Evolutionary conservation across 2,888 invertebrate species (phyloP).

Genomic region (Oscheius sp.): DNA sequence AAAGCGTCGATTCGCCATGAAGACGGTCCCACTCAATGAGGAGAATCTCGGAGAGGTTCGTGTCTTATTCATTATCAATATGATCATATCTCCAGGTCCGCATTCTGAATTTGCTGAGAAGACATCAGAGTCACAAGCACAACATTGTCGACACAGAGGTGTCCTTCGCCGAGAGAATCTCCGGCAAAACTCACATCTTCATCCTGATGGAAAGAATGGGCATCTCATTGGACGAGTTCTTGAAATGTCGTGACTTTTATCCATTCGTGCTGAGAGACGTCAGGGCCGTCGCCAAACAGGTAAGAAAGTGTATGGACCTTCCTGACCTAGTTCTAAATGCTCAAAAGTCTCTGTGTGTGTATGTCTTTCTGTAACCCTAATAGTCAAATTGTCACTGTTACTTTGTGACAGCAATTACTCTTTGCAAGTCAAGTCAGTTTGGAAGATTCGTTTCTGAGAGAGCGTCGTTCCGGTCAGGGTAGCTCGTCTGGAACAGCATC

Average conservation of each 20-base stretch:
- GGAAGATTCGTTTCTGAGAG: too few relatives aligned
- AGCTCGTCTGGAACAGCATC: too few relatives aligned
- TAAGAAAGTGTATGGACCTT: background rate
- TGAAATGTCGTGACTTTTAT: background rate
- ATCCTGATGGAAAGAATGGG: constrained; percentile 21
- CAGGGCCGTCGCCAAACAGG: background rate
- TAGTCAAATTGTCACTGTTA: too few relatives aligned
- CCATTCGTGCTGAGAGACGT: constrained; percentile 2
- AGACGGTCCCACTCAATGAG: background rate
- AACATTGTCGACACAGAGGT: background rate
- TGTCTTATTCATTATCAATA: background rate
- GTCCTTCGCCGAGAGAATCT: background rate
- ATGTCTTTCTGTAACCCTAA: too few relatives aligned
- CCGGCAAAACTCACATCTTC: background rate
- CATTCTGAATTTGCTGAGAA: background rate
- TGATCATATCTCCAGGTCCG: background rate
- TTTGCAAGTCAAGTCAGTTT: too few relatives aligned
- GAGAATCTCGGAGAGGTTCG: background rate
- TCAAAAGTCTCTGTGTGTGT: background rate
- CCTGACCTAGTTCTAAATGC: background rate
- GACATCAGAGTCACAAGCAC: background rate
- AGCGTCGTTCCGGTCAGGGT: too few relatives aligned
- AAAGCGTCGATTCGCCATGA: background rate
- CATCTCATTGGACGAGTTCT: constrained; percentile 1
- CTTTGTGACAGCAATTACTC: too few relatives aligned